These are phyloP conservation scores for Zoanthus solanderi DNA, from an alignment of 92 coral and sea anemone species.

Conservation along the genomic window DNA sequence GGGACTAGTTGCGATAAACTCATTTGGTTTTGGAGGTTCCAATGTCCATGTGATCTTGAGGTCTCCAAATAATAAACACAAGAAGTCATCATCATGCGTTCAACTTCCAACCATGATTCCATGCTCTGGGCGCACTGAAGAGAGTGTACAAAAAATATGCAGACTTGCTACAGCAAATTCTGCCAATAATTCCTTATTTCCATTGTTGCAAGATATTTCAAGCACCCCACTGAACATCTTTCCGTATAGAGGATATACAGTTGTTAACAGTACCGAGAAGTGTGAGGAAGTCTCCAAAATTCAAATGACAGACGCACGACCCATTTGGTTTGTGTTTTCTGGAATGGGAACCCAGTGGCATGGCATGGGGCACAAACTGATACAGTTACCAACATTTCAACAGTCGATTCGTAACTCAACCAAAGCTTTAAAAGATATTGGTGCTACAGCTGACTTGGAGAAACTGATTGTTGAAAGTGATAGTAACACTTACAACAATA, in stretches of 20 bases:
- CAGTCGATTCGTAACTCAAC: conserved; percentile 67
- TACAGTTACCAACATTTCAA: conserved; percentile 73
- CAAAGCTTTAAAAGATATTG: conserved; percentile 68
- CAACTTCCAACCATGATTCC: conserved; percentile 71
- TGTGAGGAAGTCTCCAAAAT: conserved; percentile 65
- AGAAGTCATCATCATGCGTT: conserved; percentile 1
- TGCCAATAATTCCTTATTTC: conserved; percentile 51
- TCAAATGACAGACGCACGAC: conserved; percentile 58
- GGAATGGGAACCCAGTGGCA: conserved; percentile 93
- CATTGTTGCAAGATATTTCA: conserved; percentile 72
- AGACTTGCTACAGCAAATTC: conserved; percentile 58
- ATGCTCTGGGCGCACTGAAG: conserved; percentile 78
- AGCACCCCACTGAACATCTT: conserved; percentile 73
- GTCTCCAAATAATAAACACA: conserved; percentile 60
- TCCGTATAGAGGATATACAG: conserved; percentile 72
- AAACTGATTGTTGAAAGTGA: conserved; percentile 74
- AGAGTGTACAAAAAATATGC: conserved; percentile 67
- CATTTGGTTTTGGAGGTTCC: conserved; percentile 93
- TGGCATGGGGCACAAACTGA: conserved; percentile 83
- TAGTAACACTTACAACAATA: conserved; percentile 67
- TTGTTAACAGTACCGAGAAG: conserved; percentile 61
- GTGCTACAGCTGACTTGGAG: conserved; percentile 66
- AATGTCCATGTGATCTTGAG: conserved; percentile 81
- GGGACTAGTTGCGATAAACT: conserved; percentile 84
- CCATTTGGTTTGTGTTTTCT: conserved; percentile 83